Conservation (phyloP, 1,140 invertebrate genomes). For the Potamilus streckersoni region DNA sequence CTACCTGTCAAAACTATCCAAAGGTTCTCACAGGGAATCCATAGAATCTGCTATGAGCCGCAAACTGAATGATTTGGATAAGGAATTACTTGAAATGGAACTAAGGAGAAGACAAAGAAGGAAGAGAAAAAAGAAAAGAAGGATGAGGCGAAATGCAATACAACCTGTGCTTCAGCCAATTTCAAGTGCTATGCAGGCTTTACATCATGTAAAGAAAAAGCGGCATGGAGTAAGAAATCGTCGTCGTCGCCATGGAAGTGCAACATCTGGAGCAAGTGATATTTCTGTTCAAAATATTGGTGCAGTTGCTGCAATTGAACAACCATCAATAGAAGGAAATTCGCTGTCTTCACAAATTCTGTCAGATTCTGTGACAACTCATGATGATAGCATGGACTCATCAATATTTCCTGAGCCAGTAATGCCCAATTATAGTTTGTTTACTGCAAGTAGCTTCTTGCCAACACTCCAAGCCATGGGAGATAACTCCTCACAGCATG, state of each 20-base stretch:
- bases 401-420: not conserved
- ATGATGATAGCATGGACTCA: conserved; percentile 20
- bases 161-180: conserved; percentile 29
- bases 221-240: conserved; percentile 8
- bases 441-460: conserved; percentile 13
- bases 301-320: not conserved
- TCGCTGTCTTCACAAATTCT: conserved; percentile 19
- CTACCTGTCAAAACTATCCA: not conserved
- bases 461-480: conserved; percentile 13
- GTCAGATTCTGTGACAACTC: conserved; percentile 18
- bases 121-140: conserved; percentile 14
- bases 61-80: conserved; percentile 28
- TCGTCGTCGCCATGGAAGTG: conserved; percentile 1
- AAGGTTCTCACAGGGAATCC: conserved; percentile 16
- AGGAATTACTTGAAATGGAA: conserved; percentile 25
- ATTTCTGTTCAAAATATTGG: not conserved
- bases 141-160: conserved; percentile 16
- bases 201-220: conserved; percentile 1
- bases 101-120: conserved; percentile 15
- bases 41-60: conserved; percentile 31
- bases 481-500: conserved; percentile 28
- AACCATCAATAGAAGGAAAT: too few species aligned
- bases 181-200: conserved; percentile 18
- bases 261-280: conserved; percentile 17
- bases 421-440: conserved; percentile 26